These are phyloP conservation scores for Sisyra terminalis DNA, from an alignment of 2,888 invertebrate species.

Conservation along the genomic window DNA sequence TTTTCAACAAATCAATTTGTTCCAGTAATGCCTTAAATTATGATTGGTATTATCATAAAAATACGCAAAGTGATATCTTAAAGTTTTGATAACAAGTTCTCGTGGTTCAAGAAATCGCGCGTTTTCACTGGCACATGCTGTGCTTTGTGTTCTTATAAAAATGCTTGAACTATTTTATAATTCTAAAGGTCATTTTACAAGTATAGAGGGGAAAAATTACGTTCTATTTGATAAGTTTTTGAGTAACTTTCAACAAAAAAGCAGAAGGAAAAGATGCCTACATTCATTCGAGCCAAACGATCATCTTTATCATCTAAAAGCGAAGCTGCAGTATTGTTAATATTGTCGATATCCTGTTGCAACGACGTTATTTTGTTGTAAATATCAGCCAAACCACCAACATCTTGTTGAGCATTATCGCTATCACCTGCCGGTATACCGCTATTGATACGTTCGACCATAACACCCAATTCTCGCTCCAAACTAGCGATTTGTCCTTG, in stretches of 20 bases:
- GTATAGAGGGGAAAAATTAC: too few species aligned
- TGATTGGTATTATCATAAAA: too few species aligned
- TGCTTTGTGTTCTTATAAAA: too few species aligned
- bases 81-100: background rate
- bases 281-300: constrained; percentile 34
- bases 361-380: constrained; percentile 24
- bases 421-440: constrained; percentile 4
- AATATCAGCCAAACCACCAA: constrained; percentile 20
- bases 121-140: too few species aligned
- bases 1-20: constrained; percentile 46
- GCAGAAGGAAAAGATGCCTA: constrained; percentile 19
- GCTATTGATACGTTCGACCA: constrained; percentile 18
- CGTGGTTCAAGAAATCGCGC: too few species aligned
- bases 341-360: constrained; percentile 25
- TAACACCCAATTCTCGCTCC: constrained; percentile 23
- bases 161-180: too few species aligned
- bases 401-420: background rate
- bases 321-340: constrained; percentile 24
- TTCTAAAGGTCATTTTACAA: too few species aligned
- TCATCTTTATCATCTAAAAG: constrained; percentile 38
- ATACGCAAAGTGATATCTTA: background rate
- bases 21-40: constrained; percentile 35
- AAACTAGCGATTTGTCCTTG: constrained; percentile 33
- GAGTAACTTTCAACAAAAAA: too few species aligned
- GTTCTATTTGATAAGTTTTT: too few species aligned